phyloP scores from a whole-genome alignment of 2,113 vertebrate species.

The Epinephelus moara region DNA sequence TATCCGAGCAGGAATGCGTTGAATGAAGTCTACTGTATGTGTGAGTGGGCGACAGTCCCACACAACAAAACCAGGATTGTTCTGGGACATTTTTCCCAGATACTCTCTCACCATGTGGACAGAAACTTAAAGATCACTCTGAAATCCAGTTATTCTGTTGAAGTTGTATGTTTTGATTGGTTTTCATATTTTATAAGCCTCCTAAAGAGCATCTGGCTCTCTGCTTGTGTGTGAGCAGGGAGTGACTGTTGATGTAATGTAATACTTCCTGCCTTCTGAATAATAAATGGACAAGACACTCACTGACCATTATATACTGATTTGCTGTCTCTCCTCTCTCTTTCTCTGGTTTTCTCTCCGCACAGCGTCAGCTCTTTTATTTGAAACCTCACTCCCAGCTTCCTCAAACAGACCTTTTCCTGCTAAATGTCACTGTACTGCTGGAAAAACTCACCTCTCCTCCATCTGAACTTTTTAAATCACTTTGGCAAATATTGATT shows the following conservation, averaged over 20 bases:
- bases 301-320: slow-evolving; percentile 63
- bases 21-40: slow-evolving; percentile 58
- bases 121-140: neutral
- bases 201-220: neutral
- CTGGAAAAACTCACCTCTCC: neutral
- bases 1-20: slow-evolving; percentile 53
- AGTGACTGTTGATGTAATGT: slow-evolving; percentile 62
- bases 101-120: neutral
- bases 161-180: neutral
- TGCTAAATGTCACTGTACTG: slow-evolving; percentile 25
- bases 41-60: slow-evolving; percentile 47
- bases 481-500: slow-evolving; percentile 2
- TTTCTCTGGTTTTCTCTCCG: slow-evolving; percentile 23
- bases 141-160: neutral
- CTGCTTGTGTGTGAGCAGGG: neutral
- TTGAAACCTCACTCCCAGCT: slow-evolving; percentile 32
- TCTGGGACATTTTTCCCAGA: slow-evolving; percentile 40
- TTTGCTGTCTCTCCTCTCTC: slow-evolving; percentile 35
- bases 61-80: slow-evolving; percentile 56
- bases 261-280: slow-evolving; percentile 80
- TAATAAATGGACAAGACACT: slow-evolving; percentile 77
- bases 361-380: slow-evolving; percentile 41
- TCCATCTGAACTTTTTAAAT: neutral
- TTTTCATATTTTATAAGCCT: neutral
- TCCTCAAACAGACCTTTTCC: slow-evolving; percentile 28